Evolutionary conservation across 1,140 invertebrate species (phyloP), one percentile per base, ranked within the genome.

Genomic region (Procambarus clarkii): DNA sequence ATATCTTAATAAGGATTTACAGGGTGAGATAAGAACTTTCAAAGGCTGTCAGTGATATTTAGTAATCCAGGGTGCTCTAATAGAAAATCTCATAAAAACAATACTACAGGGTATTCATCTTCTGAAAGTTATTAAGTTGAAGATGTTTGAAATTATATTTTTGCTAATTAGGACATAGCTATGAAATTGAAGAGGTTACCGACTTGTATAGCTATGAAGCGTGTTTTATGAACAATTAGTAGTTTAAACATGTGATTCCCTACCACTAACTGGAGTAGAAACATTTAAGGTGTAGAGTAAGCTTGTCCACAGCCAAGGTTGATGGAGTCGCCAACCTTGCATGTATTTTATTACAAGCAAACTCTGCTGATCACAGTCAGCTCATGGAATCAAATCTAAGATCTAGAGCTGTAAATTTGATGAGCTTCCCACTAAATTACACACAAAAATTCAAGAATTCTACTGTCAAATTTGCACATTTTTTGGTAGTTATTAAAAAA

Each of bases 1-100:
- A 24, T 69, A 21, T 79, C 50, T 60, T 50, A 60, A 15, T 69
- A 69, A 74, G 69, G n/a, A 69, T 64, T 64, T 83, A 64, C 46
- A 83, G 34, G 81, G 34, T 64, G 58, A 83, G 81, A 83, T 64
- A 34, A 45, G 45, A 78, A 86, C 21, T 77, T 8, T 45, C 21
- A 58, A 60, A 78, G 44, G 54, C 54, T 44, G 76, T 74, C 58
- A 81, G 76, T n/a, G 69, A 48, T 77, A 77, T 86, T 86, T 44
- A 86, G 76, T 78, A 60, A 86, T 24, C 84, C 74, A 69, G 81
- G 80, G 58, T 64, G 45, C 69, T 74, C 69, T 74, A 21, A 8
- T 64, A 34, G 69, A 34, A 44, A 74, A 74, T n/a, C 69, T 74
- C 69, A 24, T 34, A 24, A 74, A 74, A 18, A 74, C n/a, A 71